Evolutionary conservation across 30 jellyfish, hydroid and myxozoan species (phyloP), one percentile per base, ranked within the genome.

Genomic region (Rhopilema esculentum): DNA sequence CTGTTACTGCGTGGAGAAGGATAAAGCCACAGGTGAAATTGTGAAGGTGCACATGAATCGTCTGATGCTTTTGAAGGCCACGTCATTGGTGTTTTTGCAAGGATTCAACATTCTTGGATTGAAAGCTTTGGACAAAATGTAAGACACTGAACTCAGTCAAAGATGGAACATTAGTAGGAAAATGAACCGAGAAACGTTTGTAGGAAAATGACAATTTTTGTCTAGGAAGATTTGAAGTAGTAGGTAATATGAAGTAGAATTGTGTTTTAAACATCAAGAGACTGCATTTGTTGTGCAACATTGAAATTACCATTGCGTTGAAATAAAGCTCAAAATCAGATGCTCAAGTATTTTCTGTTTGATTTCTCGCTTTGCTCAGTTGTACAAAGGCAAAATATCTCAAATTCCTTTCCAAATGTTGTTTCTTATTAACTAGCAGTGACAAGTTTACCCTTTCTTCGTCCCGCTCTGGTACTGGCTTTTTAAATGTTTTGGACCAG

Each of bases 101-200:
- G 99, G 99, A 0, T 96, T 91, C 83, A 75, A 88, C 62, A 91
- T 96, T 22, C 89, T 96, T 24, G 99, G 99, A 48, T 69, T 96
- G 79, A 88, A 87, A 31, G 92, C 98, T 17, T 69, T 95, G 40
- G 87, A 81, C 23, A 80, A 67, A 86, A 95, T 95, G 99, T 95
- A 75, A 80, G 63, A 25, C 23, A 16, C 52, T 69, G 26, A 15
- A 22, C n/a, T n/a, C n/a, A n/a, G n/a, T n/a, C n/a, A n/a, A n/a
- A n/a, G 18, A 51, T 15, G 18, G 20, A 51, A 51, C 20, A 51
- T 51, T 12, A 51, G 18, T 12, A 12, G 20, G 15, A 20, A 1
- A 63, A 40, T 6, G 57, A 40, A 12, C 12, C 9, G 12, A 40
- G 57, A 12, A 12, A 40, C 6, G 57, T 2, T 40, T 12, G 9